phyloP scores from a whole-genome alignment of 2,113 vertebrate species.

The Psammodynastes pulverulentus region DNA sequence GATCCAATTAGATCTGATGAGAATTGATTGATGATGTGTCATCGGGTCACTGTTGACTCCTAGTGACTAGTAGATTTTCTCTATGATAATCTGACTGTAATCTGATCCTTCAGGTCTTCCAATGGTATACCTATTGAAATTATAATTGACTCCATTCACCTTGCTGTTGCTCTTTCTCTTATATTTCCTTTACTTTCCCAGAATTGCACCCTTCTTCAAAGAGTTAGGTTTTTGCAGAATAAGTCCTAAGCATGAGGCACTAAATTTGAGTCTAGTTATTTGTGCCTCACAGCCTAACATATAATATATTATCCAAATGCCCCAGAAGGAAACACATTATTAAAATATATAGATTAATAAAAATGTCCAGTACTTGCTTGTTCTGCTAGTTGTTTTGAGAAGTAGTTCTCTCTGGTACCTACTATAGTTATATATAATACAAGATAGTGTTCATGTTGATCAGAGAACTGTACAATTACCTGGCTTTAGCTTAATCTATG shows the following conservation, averaged over 20 bases:
- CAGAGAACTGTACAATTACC: background rate
- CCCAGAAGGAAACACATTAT: background rate
- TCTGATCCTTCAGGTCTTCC: background rate
- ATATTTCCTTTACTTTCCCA: background rate
- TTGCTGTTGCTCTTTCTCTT: background rate
- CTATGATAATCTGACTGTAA: background rate
- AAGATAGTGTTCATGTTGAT: slow-evolving; percentile 19
- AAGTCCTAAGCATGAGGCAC: background rate
- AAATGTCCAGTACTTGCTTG: slow-evolving; percentile 22
- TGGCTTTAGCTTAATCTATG: slow-evolving; percentile 56
- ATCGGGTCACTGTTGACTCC: background rate
- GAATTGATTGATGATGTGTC: background rate
- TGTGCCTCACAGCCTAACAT: background rate
- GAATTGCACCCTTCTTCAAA: background rate
- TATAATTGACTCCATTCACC: background rate
- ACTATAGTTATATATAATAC: background rate
- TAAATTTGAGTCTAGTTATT: background rate
- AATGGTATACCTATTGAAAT: background rate
- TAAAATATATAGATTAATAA: background rate
- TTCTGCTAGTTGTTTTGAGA: slow-evolving; percentile 17
- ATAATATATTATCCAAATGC: background rate
- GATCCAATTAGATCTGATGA: background rate
- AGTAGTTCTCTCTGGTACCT: slow-evolving; percentile 23
- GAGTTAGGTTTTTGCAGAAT: background rate
- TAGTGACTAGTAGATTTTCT: background rate